Base-by-base conservation (phyloP, 35 echinoderm and acorn worm genomes). In the Apostichopus parvimensis region DNA sequence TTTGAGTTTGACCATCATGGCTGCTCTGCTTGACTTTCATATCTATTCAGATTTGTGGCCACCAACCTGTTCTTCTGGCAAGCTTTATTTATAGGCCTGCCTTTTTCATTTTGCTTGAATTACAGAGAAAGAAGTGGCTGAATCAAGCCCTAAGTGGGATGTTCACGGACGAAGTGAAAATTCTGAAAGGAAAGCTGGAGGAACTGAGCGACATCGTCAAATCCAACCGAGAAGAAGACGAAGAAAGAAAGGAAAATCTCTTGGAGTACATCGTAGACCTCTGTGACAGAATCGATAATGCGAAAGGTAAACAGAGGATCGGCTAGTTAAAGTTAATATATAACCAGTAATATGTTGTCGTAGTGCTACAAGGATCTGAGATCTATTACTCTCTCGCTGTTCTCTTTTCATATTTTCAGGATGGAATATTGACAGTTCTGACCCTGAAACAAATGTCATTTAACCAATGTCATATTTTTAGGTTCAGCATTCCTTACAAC, bases 211-310 rank as follows among this genome's bases (percentile, higher is more conserved):
- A 70, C 20, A 87, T 92, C 17, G 6, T 70, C 23, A 89, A 93
- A 12, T 94, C 92, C 5, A 89, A 94, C n/a, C 79, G 59, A 0
- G 92, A 98, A 57, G 93, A 94, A 4, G 90, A 94, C 34, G 83
- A 92, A 54, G 86, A 92, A 21, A 73, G 59, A 12, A 95, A 94
- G 20, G 92, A 87, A 20, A 79, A 90, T 18, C 72, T 79, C 14
- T 77, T 98, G 23, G 96, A 98, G 62, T 17, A 90, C 57, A 87
- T 98, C 8, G 54, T 77, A 58, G 96, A 98, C 72, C 91, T 98
- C 8, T 92, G 94, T 68, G 92, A 95, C 24, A 90, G 92, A 1
- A 98, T 98, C 7, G 96, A 98, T 76, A 95, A 95, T 98, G 96
- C 96, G n/a, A 91, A 81, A 91, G 96, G 96, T 98, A 87, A 85